phyloP scores from a whole-genome alignment of 2,113 vertebrate species.

The Elanus axillaris region DNA sequence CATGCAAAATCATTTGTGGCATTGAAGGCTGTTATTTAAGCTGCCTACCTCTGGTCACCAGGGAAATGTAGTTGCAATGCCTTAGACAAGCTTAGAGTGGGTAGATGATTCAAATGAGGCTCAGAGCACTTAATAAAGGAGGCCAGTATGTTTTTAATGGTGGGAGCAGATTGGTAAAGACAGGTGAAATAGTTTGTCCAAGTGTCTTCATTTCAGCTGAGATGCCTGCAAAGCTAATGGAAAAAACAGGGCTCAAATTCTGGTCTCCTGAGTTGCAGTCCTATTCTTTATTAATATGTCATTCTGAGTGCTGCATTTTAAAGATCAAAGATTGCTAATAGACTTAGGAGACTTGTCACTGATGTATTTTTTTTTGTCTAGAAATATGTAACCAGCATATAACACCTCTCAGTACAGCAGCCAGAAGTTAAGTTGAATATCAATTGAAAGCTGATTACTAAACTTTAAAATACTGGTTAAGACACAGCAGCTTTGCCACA shows the following conservation, averaged over 20 bases:
- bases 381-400: background rate
- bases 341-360: background rate
- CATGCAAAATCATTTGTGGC: background rate
- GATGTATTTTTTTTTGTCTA: background rate
- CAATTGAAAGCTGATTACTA: background rate
- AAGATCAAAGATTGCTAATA: background rate
- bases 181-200: background rate
- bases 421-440: background rate
- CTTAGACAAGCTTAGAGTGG: background rate
- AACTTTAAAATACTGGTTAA: background rate
- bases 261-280: background rate
- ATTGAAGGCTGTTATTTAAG: background rate
- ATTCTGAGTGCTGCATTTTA: background rate
- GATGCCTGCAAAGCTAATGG: background rate
- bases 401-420: background rate
- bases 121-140: background rate
- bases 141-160: background rate
- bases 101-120: background rate
- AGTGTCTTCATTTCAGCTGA: too few relatives aligned
- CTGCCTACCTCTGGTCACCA: background rate
- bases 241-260: background rate
- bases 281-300: background rate
- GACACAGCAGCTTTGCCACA: background rate
- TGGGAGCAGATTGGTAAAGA: background rate
- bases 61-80: background rate